Percentiles rank a stretch among this genome's conserved stretches.
phyloP scores from a whole-genome alignment of 2,888 invertebrate genomes.

The Diadegma fenestrale region DNA sequence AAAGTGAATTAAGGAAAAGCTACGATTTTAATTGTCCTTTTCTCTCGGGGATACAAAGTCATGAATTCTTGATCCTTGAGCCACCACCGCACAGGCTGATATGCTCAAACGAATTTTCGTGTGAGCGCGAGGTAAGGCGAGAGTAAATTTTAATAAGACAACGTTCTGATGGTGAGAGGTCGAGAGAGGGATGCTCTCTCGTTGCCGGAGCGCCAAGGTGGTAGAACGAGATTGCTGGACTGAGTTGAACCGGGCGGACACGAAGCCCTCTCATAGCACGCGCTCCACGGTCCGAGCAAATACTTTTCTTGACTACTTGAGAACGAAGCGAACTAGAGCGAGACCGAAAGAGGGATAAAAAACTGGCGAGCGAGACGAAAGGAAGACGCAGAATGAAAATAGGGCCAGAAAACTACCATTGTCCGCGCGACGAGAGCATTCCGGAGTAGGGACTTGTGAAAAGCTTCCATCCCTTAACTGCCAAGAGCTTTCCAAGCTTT shows the following conservation, averaged over 20 bases:
- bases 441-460: conserved; percentile 61
- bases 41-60: conserved; percentile 41
- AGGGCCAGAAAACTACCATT: conserved; percentile 65
- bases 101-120: conserved; percentile 65
- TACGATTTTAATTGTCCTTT: conserved; percentile 42
- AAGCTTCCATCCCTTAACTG: conserved; percentile 69
- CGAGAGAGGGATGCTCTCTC: conserved; percentile 55
- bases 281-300: conserved; percentile 68
- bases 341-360: conserved; percentile 14
- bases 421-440: conserved; percentile 66
- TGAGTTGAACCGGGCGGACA: conserved; percentile 64
- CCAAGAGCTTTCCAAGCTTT: conserved; percentile 70
- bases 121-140: conserved; percentile 59
- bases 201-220: conserved; percentile 63
- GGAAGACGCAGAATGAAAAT: conserved; percentile 56
- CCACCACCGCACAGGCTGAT: conserved; percentile 42
- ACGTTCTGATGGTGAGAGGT: conserved; percentile 59
- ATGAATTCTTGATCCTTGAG: conserved; percentile 57
- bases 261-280: conserved; percentile 59
- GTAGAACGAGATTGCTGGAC: conserved; percentile 68
- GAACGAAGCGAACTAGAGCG: conserved; percentile 56
- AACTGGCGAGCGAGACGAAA: conserved; percentile 8
- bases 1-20: conserved; percentile 26
- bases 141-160: conserved; percentile 69
- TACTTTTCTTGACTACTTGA: conserved; percentile 72